Percentiles rank a stretch among this genome's conserved stretches.
Conservation (phyloP, 2,888 invertebrate species). For the Lapara coniferarum region DNA sequence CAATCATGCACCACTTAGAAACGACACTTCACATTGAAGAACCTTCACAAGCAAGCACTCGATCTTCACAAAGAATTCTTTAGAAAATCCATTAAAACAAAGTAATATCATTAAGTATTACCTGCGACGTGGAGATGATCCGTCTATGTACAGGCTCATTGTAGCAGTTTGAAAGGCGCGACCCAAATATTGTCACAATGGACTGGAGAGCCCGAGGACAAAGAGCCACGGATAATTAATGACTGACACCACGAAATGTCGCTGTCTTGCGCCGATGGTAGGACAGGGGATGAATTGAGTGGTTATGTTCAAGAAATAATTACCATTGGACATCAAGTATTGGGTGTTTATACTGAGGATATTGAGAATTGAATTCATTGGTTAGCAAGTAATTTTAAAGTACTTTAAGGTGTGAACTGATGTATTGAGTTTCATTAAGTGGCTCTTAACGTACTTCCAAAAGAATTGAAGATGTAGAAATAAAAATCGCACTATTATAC, state of each 20-base stretch:
- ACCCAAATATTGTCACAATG: conserved; percentile 82
- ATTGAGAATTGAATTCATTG: too few relatives aligned
- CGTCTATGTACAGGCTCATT: conserved; percentile 72
- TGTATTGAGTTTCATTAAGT: too few relatives aligned
- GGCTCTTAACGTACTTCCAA: too few relatives aligned
- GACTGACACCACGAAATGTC: conserved; percentile 77
- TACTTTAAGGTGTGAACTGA: too few relatives aligned
- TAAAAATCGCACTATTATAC: too few relatives aligned
- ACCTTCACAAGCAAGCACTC: neutral
- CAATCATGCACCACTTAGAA: neutral
- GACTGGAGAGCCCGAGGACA: conserved; percentile 71
- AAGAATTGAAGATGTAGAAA: too few relatives aligned
- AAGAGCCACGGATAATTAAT: conserved; percentile 81
- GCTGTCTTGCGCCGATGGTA: conserved; percentile 62
- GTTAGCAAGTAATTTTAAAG: too few relatives aligned
- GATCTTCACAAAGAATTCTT: conserved; percentile 16
- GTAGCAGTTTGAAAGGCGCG: conserved; percentile 74
- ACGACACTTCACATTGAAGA: neutral
- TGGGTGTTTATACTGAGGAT: neutral
- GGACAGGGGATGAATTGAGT: conserved; percentile 46
- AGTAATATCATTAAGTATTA: conserved; percentile 23
- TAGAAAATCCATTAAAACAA: conserved; percentile 24
- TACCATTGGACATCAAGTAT: neutral
- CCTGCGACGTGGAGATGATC: conserved; percentile 64
- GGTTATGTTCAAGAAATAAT: neutral